A percentile compares a stretch with the other conserved stretches of the same genome.
These are phyloP conservation scores for Argya squamiceps DNA, from an alignment of 2,797 vertebrate genomes.

Conservation along the genomic window DNA sequence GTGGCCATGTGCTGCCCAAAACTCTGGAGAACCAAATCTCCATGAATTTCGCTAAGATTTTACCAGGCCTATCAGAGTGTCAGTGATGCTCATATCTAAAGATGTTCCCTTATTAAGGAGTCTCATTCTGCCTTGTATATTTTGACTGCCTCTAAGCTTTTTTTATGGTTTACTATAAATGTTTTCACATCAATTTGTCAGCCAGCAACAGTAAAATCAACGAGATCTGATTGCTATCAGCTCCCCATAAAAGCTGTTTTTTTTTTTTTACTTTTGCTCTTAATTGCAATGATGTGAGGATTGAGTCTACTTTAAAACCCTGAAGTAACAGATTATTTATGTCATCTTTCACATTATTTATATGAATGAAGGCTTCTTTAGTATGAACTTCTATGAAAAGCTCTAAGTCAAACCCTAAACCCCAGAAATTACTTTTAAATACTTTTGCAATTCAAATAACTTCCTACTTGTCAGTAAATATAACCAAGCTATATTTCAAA, in stretches of 20 bases:
- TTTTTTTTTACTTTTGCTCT: neutral
- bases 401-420: neutral
- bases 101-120: neutral
- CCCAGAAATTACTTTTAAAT: neutral
- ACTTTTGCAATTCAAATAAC: neutral
- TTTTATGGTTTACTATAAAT: neutral
- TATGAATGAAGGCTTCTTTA: neutral
- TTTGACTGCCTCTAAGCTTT: neutral
- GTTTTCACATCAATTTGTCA: conserved; percentile 13
- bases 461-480: neutral
- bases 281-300: neutral
- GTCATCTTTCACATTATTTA: neutral
- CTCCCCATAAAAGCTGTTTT: neutral
- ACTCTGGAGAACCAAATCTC: neutral
- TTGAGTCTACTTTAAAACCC: neutral
- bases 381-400: neutral
- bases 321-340: neutral
- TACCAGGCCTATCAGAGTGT: neutral
- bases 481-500: neutral
- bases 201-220: neutral
- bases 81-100: neutral
- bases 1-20: neutral
- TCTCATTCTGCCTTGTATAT: neutral
- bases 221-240: neutral
- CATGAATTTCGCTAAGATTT: neutral